Evolutionary conservation across 2,113 vertebrate genomes (phyloP).

Genomic region (Poeciliopsis prolifica): DNA sequence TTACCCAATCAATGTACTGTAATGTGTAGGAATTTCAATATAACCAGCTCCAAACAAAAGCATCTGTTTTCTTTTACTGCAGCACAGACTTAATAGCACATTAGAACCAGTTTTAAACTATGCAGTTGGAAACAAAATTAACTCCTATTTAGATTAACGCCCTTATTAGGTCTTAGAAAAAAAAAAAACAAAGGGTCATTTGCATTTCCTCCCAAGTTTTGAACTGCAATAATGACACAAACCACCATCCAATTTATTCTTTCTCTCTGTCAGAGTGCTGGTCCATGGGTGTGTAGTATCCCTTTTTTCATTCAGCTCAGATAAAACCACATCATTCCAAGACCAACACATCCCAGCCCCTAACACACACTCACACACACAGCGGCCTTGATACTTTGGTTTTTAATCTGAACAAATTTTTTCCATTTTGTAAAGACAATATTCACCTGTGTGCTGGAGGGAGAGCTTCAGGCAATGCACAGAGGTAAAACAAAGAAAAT

Average conservation of each 20-base stretch:
- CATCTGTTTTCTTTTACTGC: not conserved
- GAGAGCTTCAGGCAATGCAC: conserved; percentile 30
- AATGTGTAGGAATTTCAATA: not conserved
- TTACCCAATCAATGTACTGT: too few relatives aligned
- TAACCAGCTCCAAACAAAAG: not conserved
- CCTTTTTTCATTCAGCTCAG: conserved; percentile 18
- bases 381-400: conserved; percentile 62
- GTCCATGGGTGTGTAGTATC: conserved; percentile 10
- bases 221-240: conserved; percentile 3
- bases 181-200: too few relatives aligned
- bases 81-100: not conserved
- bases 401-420: conserved; percentile 46
- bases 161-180: not conserved
- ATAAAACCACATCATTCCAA: conserved; percentile 30
- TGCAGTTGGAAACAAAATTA: not conserved
- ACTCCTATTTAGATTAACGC: not conserved
- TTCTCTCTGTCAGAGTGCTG: conserved; percentile 48
- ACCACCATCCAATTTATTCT: conserved; percentile 62
- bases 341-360: conserved; percentile 39
- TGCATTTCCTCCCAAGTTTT: too few relatives aligned
- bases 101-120: not conserved
- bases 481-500: conserved; percentile 11
- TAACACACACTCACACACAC: conserved; percentile 7
- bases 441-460: conserved; percentile 37
- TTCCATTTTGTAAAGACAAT: conserved; percentile 32